Base-by-base conservation (phyloP, 2,797 vertebrate genomes). In the Oreochromis grahami region DNA sequence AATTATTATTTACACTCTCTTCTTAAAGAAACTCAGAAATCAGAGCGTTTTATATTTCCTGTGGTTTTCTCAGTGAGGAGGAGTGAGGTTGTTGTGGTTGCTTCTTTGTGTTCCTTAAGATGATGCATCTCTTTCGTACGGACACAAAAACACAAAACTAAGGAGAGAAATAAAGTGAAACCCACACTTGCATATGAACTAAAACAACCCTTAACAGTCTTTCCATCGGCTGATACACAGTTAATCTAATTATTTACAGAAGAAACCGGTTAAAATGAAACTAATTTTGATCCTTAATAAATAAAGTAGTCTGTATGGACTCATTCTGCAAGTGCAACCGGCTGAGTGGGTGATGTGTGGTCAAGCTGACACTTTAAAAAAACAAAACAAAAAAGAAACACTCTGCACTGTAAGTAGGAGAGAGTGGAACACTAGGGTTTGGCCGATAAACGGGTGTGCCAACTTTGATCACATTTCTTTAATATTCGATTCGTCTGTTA, bases 21-120 rank as follows among this genome's bases (percentile, higher is more conserved):
- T 60, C 15, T 78, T 45, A 76, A 79, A 86, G 76, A 79, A 80
- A 70, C 38, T 43, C 43, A 19, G 11, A 81, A 74, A 65, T 78
- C 32, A 26, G 77, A 58, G 84, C 41, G n/a, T 36, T 13, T 36
- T 77, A n/a, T 11, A 45, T 63, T 74, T 87, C 68, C 77, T 83
- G 13, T 78, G 53, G 58, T 85, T 83, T 50, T 81, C 72, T 74
- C 38, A 1, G 38, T 65, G 85, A 84, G 15, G 19, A 26, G 63
- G 70, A 82, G 83, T 86, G 91, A 92, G 92, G 91, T 92, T 82
- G 78, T 72, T 81, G 86, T 91, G 89, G 88, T 91, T 91, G 84
- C 88, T 81, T 76, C 26, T 68, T 78, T 68, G 79, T 45, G n/a
- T 76, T 83, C 78, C 79, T 29, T 7, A 26, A 79, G 50, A 53